These are phyloP conservation scores for Alcedo atthis DNA, from an alignment of 2,797 vertebrate species.

Conservation along the genomic window DNA sequence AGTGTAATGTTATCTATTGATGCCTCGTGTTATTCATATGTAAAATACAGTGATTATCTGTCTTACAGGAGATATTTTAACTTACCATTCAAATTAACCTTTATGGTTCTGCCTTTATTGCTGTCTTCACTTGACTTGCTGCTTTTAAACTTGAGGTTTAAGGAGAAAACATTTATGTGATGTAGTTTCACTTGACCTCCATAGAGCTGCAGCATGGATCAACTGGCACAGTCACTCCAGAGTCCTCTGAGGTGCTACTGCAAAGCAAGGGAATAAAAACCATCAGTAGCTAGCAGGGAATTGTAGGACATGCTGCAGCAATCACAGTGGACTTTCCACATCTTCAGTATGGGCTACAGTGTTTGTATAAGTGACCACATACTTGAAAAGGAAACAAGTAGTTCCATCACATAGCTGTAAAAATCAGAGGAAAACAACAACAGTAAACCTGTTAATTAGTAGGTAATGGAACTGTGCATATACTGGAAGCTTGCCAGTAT, in stretches of 20 bases:
- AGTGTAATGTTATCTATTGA: background rate
- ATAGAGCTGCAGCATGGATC: background rate
- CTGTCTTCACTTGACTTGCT: background rate
- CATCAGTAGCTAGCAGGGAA: background rate
- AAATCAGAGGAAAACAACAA: background rate
- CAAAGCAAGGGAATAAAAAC: constrained; percentile 7
- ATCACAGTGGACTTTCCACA: background rate
- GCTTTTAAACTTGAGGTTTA: background rate
- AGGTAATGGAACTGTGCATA: background rate
- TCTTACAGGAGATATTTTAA: background rate
- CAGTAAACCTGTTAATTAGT: background rate
- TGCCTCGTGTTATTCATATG: background rate
- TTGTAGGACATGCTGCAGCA: background rate
- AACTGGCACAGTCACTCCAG: background rate
- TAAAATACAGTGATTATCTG: background rate
- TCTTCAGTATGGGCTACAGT: background rate
- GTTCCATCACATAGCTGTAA: background rate
- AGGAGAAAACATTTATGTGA: background rate
- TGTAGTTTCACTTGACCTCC: constrained; percentile 13
- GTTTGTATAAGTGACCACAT: background rate
- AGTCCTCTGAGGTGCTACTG: constrained; percentile 10
- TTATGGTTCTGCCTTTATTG: background rate
- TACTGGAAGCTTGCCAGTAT: background rate
- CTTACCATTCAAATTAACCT: background rate
- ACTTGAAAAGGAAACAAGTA: background rate